These are phyloP conservation scores for Myotis findleyi DNA, from an alignment of 2,797 vertebrate species.

Conservation along the genomic window DNA sequence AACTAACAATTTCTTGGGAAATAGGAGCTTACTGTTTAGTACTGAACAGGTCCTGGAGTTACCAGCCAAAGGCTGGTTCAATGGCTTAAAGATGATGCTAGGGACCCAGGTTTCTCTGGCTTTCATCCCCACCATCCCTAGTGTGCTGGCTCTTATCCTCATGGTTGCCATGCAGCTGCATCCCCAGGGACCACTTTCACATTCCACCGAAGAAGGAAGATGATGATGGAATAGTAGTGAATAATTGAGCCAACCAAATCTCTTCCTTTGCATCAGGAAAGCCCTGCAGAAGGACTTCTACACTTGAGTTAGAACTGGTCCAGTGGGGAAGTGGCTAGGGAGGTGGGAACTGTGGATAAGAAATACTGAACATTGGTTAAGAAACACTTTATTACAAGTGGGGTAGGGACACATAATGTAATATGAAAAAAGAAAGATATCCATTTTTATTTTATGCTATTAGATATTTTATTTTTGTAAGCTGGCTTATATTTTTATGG, in stretches of 20 bases:
- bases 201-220: background rate
- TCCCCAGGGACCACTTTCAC: background rate
- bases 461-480: background rate
- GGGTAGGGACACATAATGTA: background rate
- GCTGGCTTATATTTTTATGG: background rate
- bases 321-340: background rate
- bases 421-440: conserved; percentile 11
- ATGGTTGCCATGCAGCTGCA: background rate
- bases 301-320: background rate
- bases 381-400: background rate
- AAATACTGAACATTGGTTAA: background rate
- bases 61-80: background rate
- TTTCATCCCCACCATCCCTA: background rate
- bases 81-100: background rate
- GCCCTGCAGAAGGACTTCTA: background rate
- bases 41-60: background rate
- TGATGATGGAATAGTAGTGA: background rate
- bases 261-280: background rate
- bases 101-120: background rate
- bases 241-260: background rate
- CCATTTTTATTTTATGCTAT: conserved; percentile 10
- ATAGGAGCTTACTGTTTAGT: background rate
- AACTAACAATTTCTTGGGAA: conserved; percentile 9
- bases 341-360: background rate
- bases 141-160: background rate